These are phyloP conservation scores for Macrotis lagotis DNA, from an alignment of 2,113 vertebrate species.

Conservation along the genomic window DNA sequence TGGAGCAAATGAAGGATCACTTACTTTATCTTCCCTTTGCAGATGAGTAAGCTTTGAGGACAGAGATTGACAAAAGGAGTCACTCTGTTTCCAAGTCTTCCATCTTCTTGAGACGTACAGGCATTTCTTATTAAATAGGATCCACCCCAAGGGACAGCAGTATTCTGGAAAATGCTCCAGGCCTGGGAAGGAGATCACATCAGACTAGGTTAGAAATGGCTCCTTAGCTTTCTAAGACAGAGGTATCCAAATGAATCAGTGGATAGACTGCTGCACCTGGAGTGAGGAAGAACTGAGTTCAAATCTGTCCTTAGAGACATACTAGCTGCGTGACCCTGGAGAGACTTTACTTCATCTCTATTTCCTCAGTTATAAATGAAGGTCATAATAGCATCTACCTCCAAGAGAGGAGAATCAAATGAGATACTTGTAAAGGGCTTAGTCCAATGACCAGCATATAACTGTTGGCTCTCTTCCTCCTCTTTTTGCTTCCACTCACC, in stretches of 20 bases:
- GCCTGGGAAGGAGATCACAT: neutral
- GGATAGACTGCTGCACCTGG: neutral
- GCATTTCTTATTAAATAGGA: neutral
- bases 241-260: neutral
- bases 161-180: constrained; percentile 28
- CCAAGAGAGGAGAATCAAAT: neutral
- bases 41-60: constrained; percentile 38
- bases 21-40: neutral
- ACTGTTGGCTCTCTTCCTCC: neutral
- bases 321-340: neutral
- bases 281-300: neutral
- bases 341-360: neutral
- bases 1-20: neutral
- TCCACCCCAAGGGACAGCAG: constrained; percentile 71
- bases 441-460: neutral
- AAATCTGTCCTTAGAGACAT: neutral
- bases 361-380: neutral
- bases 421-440: neutral
- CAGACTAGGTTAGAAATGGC: neutral
- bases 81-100: neutral
- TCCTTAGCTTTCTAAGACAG: neutral
- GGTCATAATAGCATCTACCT: neutral
- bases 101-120: neutral
- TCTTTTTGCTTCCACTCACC: neutral
- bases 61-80: constrained; percentile 15